These are phyloP conservation scores for Aphelenchoides besseyi DNA, from an alignment of 1,140 invertebrate species.

Conservation along the genomic window DNA sequence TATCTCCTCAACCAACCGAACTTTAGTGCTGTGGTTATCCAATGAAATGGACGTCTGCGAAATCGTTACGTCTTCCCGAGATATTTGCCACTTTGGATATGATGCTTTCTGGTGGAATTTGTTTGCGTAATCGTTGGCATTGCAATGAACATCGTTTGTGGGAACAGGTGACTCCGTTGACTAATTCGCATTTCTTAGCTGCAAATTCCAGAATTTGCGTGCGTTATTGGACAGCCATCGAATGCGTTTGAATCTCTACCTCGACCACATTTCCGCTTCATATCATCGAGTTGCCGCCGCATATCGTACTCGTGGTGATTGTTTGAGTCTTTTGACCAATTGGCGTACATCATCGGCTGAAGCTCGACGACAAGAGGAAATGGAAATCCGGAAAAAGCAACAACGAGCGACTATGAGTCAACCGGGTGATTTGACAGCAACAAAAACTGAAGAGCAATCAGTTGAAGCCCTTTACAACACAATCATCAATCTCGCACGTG, in stretches of 20 bases:
- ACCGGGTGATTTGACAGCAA: neutral
- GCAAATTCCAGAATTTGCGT: neutral
- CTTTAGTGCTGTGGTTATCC: constrained; percentile 61
- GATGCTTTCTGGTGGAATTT: constrained; percentile 13
- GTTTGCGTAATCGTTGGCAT: neutral
- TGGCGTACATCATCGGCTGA: neutral
- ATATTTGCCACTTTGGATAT: constrained; percentile 23
- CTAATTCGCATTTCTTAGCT: neutral
- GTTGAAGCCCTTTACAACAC: constrained; percentile 9
- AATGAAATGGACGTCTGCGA: constrained; percentile 3
- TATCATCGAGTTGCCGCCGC: constrained; percentile 3
- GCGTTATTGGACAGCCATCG: neutral
- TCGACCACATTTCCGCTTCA: neutral
- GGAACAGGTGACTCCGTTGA: constrained; percentile 24
- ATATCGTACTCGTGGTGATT: constrained; percentile 16
- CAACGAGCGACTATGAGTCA: neutral
- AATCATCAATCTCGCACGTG: neutral
- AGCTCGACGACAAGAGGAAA: neutral
- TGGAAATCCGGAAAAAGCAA: neutral
- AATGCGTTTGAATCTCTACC: constrained; percentile 14
- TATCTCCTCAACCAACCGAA: neutral
- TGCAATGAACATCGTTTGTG: constrained; percentile 21
- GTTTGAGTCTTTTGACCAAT: neutral
- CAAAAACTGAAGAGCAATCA: neutral
- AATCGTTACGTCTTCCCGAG: constrained; percentile 13